A percentile compares a stretch with the other conserved stretches of the same genome.
Conservation (phyloP, 1,140 invertebrate genomes). For the Mesaphorura yosii region DNA sequence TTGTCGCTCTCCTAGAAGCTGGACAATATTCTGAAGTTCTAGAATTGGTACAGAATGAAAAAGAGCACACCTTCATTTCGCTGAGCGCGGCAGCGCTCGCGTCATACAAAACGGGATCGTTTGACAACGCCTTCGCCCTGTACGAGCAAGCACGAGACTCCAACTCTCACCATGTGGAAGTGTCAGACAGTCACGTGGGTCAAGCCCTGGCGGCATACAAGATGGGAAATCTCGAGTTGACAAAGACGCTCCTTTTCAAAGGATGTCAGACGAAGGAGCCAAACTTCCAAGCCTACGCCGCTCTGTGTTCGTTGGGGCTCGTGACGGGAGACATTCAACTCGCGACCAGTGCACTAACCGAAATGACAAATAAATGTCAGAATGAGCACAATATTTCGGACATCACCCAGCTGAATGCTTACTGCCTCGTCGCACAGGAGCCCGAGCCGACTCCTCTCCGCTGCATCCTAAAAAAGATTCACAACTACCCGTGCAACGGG, state of each 20-base stretch:
- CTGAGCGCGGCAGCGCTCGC: neutral
- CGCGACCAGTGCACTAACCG: neutral
- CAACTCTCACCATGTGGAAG: no score
- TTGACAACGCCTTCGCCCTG: neutral
- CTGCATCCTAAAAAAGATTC: neutral
- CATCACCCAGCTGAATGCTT: neutral
- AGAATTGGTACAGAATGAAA: neutral
- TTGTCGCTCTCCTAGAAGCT: neutral
- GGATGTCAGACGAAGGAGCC: neutral
- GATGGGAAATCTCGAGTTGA: neutral
- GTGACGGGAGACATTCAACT: neutral
- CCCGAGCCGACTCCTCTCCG: neutral
- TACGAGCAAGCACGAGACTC: neutral
- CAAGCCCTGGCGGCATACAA: neutral
- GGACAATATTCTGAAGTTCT: neutral
- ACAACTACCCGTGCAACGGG: neutral
- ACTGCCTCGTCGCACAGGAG: neutral
- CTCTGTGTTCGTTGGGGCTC: neutral
- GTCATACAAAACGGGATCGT: neutral
- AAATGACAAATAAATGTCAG: neutral
- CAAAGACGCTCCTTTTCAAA: slow-evolving; percentile 1
- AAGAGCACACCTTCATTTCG: neutral
- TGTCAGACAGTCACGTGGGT: neutral
- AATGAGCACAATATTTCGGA: neutral
- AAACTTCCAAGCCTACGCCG: neutral